Conservation (phyloP, 2,113 vertebrate species). For the Pelobates fuscus region DNA sequence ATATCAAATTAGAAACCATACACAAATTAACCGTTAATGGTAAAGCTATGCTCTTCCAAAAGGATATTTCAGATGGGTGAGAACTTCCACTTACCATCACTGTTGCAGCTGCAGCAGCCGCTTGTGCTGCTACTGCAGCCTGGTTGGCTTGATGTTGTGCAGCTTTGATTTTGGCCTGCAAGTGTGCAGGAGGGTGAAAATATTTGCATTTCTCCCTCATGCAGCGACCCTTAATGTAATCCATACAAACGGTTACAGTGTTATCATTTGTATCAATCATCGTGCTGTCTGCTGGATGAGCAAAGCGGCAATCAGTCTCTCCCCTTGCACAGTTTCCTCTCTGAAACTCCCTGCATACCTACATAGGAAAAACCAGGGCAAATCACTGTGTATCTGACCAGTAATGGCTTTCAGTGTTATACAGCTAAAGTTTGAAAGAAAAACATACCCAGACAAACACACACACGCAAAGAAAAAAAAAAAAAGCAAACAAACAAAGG, state of each 20-base stretch:
- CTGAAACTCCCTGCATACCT: conserved; percentile 97
- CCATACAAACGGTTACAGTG: conserved; percentile 98
- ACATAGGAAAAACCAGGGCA: conserved; percentile 42
- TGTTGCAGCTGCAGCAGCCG: conserved; percentile 85
- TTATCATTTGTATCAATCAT: conserved; percentile 96
- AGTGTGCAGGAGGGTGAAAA: conserved; percentile 98
- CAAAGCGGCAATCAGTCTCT: conserved; percentile 95
- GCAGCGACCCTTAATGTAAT: conserved; percentile 98
- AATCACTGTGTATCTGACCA: conserved; percentile 31
- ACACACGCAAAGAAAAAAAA: too few species aligned
- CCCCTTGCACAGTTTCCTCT: conserved; percentile 91
- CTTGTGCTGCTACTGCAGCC: conserved; percentile 85
- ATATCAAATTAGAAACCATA: neutral
- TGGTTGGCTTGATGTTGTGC: conserved; percentile 93
- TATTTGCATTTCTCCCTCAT: conserved; percentile 99
- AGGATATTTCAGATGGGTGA: conserved; percentile 6
- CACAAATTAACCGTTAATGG: neutral
- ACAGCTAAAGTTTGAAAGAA: too few species aligned
- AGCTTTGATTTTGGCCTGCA: conserved; percentile 98
- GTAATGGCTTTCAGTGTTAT: neutral
- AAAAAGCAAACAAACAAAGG: too few species aligned
- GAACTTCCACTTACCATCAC: conserved; percentile 85
- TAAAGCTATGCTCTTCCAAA: conserved; percentile 2
- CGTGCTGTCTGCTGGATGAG: conserved; percentile 92
- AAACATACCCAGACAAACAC: too few species aligned